A percentile compares a stretch with the other conserved stretches of the same genome.
Evolutionary conservation across 92 coral and sea anemone species (phyloP).

Genomic region (Pocillopora grandis): DNA sequence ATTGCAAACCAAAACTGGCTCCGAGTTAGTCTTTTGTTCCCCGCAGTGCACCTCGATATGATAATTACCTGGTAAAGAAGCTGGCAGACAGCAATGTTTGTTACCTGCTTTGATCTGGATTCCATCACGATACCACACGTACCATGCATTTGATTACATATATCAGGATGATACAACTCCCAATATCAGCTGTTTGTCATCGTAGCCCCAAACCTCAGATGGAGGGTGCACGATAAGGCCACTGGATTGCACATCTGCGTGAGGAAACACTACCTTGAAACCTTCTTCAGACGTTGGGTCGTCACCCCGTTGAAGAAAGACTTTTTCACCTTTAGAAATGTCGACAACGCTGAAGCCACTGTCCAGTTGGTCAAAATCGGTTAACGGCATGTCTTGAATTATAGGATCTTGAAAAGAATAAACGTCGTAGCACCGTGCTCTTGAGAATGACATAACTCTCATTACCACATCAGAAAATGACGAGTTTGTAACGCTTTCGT

Average conservation of each 20-base stretch:
- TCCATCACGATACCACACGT: conserved; percentile 55
- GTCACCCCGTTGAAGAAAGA: conserved; percentile 16
- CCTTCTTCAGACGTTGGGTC: conserved; percentile 14
- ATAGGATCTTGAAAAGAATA: conserved; percentile 22
- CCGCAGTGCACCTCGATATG: conserved; percentile 43
- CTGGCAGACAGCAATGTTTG: conserved; percentile 28
- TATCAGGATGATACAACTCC: conserved; percentile 66
- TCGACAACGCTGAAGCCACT: conserved; percentile 47
- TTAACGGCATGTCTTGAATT: conserved; percentile 33
- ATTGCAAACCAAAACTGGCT: conserved; percentile 19
- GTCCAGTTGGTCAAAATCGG: conserved; percentile 47
- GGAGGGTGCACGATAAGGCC: conserved; percentile 56
- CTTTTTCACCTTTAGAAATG: conserved; percentile 40
- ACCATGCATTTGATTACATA: conserved; percentile 13
- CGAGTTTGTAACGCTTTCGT: conserved; percentile 47
- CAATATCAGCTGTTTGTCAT: conserved; percentile 38
- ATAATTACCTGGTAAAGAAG: conserved; percentile 45
- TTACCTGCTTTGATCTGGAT: conserved; percentile 32
- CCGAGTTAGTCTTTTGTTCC: conserved; percentile 17
- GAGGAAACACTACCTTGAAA: conserved; percentile 17
- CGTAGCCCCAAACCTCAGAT: conserved; percentile 75
- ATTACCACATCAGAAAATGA: conserved; percentile 46
- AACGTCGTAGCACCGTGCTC: conserved; percentile 48
- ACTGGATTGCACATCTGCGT: conserved; percentile 6
- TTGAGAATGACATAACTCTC: conserved; percentile 28